These are phyloP conservation scores for Lepidurus apus DNA, from an alignment of 1,140 invertebrate species.

Conservation along the genomic window DNA sequence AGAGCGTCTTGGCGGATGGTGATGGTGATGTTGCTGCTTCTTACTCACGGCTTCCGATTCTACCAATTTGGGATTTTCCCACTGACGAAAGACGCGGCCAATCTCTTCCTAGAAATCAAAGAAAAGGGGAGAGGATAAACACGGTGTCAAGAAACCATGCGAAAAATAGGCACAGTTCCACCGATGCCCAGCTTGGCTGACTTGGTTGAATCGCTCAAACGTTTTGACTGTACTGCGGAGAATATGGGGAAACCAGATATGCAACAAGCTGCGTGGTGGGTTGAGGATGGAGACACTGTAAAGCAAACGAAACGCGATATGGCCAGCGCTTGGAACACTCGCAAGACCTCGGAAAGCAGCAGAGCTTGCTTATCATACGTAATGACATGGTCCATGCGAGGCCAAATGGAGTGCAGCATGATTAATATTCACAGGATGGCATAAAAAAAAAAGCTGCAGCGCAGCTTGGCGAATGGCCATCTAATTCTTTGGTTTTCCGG, in stretches of 20 bases:
- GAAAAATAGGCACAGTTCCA: neutral
- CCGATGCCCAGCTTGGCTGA: no score
- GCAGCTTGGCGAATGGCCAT: neutral
- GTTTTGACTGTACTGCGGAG: neutral
- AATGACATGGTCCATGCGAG: neutral
- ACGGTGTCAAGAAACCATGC: neutral
- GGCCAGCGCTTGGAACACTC: neutral
- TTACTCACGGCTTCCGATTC: neutral
- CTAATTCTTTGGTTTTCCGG: neutral
- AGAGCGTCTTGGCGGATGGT: neutral
- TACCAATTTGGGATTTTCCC: constrained; percentile 11
- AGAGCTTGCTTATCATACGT: constrained; percentile 10
- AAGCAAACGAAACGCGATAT: constrained; percentile 5
- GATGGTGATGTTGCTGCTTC: neutral
- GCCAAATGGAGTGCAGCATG: neutral
- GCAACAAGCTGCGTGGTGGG: neutral
- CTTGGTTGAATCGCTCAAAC: no score
- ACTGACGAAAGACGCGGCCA: constrained; percentile 27
- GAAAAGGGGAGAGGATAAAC: neutral
- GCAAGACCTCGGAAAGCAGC: neutral
- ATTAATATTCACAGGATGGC: neutral
- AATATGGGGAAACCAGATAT: neutral
- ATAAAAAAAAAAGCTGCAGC: neutral
- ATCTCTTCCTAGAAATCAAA: constrained; percentile 26
- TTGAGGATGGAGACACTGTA: neutral